Conservation (phyloP, 1,140 invertebrate genomes). For the Globodera ellingtonae region DNA sequence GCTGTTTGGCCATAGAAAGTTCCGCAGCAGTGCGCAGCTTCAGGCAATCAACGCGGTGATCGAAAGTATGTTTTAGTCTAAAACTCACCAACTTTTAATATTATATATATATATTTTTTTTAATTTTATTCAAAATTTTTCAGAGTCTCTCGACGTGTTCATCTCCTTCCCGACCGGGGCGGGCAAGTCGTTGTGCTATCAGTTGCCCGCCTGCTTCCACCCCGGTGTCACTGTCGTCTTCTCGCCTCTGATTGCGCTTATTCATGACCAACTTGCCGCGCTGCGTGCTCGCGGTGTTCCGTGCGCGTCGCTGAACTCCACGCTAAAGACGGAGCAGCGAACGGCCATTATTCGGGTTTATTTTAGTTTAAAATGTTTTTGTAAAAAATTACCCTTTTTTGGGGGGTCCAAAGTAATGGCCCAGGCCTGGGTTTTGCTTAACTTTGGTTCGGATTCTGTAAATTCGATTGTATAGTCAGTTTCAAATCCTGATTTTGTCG, state of each 20-base stretch:
- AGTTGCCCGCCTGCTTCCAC: conserved; percentile 73
- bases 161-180: conserved; percentile 76
- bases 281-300: conserved; percentile 73
- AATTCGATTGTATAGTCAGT: too few species aligned
- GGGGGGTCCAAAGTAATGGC: too few species aligned
- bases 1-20: conserved; percentile 39
- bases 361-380: too few species aligned
- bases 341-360: conserved; percentile 71
- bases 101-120: background rate
- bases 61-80: conserved; percentile 21
- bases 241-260: conserved; percentile 75
- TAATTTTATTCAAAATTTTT: too few species aligned
- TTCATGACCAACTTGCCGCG: conserved; percentile 71
- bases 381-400: too few species aligned
- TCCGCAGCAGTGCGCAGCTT: conserved; percentile 34
- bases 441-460: too few species aligned
- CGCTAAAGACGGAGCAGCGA: conserved; percentile 76
- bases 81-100: conserved; percentile 10
- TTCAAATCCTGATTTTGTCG: too few species aligned
- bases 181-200: conserved; percentile 77
- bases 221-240: conserved; percentile 73
- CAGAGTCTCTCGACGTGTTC: conserved; percentile 72
- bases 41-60: conserved; percentile 32
- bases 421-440: too few species aligned
- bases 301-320: conserved; percentile 85